Percentiles rank a stretch among this genome's conserved stretches.
Conservation (phyloP, 2,113 vertebrate species). For the Okapia johnstoni region DNA sequence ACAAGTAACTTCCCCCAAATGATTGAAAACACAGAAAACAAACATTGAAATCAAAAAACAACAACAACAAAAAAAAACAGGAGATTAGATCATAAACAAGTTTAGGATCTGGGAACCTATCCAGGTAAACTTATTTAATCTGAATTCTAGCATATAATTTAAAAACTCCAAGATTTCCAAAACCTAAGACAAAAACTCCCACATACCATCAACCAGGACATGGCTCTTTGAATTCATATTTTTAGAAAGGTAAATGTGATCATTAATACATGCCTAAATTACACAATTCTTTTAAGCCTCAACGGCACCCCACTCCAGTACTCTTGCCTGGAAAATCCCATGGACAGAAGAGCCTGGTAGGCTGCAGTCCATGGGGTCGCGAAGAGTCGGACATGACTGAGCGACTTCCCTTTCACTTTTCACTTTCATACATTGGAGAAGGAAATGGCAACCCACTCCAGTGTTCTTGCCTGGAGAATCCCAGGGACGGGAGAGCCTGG, state of each 20-base stretch:
- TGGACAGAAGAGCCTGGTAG: no score
- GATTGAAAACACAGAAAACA: neutral
- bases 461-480: no score
- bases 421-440: no score
- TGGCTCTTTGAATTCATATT: neutral
- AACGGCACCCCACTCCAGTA: no score
- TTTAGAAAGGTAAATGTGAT: constrained; percentile 1
- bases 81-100: neutral
- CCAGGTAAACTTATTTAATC: neutral
- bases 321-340: no score
- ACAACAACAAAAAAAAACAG: neutral
- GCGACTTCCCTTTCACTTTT: no score
- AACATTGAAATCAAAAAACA: neutral
- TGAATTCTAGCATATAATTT: neutral
- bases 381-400: no score
- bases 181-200: neutral
- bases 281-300: neutral
- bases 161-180: neutral
- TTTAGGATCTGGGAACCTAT: neutral
- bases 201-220: neutral
- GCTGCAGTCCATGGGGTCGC: no score
- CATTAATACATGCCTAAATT: neutral
- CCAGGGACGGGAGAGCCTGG: no score
- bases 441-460: no score
- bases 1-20: neutral